Evolutionary conservation across 1,140 invertebrate species (phyloP).

Genomic region (Pemphigus obesinymphae): DNA sequence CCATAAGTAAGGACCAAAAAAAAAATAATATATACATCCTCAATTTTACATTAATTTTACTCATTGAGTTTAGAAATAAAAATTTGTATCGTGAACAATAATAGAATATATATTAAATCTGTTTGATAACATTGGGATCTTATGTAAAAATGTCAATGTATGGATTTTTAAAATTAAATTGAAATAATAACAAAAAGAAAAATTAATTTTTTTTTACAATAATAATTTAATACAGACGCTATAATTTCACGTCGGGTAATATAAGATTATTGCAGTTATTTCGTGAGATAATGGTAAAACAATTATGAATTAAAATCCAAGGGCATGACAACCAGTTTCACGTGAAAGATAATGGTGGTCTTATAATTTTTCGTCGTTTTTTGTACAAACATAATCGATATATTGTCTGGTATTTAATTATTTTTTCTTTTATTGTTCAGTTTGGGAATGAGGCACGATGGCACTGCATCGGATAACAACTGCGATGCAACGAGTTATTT

Average conservation of each 20-base stretch:
- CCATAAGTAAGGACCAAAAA: constrained; percentile 55
- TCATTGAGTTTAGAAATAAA: neutral
- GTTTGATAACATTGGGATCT: too few relatives aligned
- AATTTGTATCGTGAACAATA: neutral
- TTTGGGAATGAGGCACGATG: constrained; percentile 64
- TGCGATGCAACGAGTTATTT: constrained; percentile 61
- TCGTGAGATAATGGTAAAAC: neutral
- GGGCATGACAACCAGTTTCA: neutral
- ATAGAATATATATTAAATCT: too few relatives aligned
- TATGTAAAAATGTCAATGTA: too few relatives aligned
- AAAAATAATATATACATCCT: neutral
- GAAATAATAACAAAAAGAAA: too few relatives aligned
- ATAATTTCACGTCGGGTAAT: neutral
- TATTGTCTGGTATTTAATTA: neutral
- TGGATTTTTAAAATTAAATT: too few relatives aligned
- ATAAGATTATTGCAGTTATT: neutral
- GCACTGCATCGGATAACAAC: constrained; percentile 58
- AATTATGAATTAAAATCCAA: neutral
- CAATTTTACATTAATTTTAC: neutral
- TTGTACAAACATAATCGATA: neutral
- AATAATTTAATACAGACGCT: too few relatives aligned
- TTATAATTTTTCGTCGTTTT: neutral
- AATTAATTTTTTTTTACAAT: too few relatives aligned
- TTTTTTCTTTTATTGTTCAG: constrained; percentile 49
- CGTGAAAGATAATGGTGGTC: neutral